These are phyloP conservation scores for Digitonthophagus gazella DNA, from an alignment of 2,888 invertebrate genomes.

Conservation along the genomic window DNA sequence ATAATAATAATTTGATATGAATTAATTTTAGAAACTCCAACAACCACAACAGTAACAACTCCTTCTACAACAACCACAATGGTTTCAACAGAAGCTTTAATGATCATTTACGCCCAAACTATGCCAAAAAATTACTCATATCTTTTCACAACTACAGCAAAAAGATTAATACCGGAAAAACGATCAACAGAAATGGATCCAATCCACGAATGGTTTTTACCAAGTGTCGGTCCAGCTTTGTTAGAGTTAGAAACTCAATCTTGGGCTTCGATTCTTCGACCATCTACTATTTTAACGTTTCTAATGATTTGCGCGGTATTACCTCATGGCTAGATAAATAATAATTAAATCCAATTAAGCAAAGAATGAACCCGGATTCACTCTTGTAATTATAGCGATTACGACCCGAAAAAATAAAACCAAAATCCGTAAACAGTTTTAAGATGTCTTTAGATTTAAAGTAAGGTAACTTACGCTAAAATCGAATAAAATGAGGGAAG, in stretches of 20 bases:
- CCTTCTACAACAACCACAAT: neutral
- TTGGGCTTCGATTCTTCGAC: constrained; percentile 25
- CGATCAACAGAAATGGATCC: constrained; percentile 38
- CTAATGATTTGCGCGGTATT: constrained; percentile 35
- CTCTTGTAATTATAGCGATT: neutral
- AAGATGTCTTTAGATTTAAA: neutral
- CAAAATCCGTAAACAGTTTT: neutral
- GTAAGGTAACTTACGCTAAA: neutral
- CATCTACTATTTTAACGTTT: constrained; percentile 33
- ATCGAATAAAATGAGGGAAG: neutral
- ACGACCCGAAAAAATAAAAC: neutral
- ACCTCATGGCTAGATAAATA: constrained; percentile 35
- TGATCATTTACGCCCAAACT: neutral
- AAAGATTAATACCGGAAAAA: neutral
- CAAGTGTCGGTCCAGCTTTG: constrained; percentile 46
- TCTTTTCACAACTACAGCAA: neutral
- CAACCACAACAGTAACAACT: neutral
- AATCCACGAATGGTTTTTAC: constrained; percentile 45
- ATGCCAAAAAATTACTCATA: neutral
- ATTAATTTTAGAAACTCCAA: neutral
- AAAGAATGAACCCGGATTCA: neutral
- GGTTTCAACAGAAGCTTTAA: neutral
- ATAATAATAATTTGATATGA: neutral
- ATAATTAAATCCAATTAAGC: constrained; percentile 36
- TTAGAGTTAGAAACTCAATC: constrained; percentile 46